Base-by-base conservation (phyloP, 2,888 invertebrate species). In the Antheraea yamamai region DNA sequence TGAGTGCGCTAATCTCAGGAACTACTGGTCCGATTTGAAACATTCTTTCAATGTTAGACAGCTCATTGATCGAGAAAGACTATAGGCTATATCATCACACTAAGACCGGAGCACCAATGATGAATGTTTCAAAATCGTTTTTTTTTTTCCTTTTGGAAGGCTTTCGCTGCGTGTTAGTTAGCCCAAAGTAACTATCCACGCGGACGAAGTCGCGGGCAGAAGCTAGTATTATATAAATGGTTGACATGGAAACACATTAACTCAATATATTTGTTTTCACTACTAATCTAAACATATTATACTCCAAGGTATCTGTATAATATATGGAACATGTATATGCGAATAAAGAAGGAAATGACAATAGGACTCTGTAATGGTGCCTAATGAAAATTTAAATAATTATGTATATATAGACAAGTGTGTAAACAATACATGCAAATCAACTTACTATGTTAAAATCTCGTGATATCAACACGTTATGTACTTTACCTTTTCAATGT, bases 401-500 rank as follows among this genome's bases (percentile, higher is more conserved):
- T 26, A 26, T 66, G 64, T 61, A 20, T 58, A 58, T 58, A 20
- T 58, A 58, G 6, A 58, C 20, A n/a, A 58, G 4, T 66, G 64
- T 16, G 30, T 70, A 35, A 70, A n/a, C 20, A 70, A 70, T 70
- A 70, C n/a, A 70, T 70, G 70, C 18, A 39, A 70, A 70, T 70
- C 39, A 70, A 70, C 7, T 23, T 70, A 70, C 35, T 12, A 70
- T 39, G 20, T 70, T 70, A 70, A 70, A 70, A 70, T 70, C 39
- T 70, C 70, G 70, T 39, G 70, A 70, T 70, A 39, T 39, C 70
- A 70, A 39, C 64, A 70, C 70, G 39, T n/a, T 70, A 39, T 70
- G 39, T 70, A 39, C 70, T 39, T 39, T 70, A n/a, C 20, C 70
- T 39, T 70, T 70, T 70, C 70, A 70, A 70, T 39, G n/a, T 70